Conservation (phyloP, 2,888 invertebrate species). For the Tipula unca region DNA sequence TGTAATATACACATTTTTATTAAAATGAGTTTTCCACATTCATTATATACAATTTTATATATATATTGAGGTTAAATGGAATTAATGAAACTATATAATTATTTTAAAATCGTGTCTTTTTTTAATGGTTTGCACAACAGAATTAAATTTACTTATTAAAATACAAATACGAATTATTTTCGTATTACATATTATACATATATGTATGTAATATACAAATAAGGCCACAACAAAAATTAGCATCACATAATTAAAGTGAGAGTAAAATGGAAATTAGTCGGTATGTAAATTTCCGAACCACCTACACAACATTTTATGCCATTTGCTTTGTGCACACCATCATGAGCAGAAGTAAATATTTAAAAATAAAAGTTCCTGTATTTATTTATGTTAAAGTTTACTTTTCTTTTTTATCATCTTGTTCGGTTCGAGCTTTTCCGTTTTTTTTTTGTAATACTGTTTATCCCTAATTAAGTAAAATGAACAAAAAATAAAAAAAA, state of each 20-base stretch:
- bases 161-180: not conserved
- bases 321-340: not conserved
- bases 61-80: not conserved
- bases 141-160: not conserved
- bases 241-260: not conserved
- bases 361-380: not conserved
- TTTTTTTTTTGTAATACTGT: not conserved
- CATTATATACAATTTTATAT: too few species aligned
- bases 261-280: not conserved
- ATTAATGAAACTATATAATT: not conserved
- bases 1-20: not conserved
- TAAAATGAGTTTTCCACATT: not conserved
- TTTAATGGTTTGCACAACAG: not conserved
- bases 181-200: not conserved
- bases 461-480: conserved; percentile 8
- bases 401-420: not conserved
- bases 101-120: not conserved
- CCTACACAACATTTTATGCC: not conserved
- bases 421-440: not conserved
- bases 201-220: not conserved
- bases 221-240: not conserved
- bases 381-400: not conserved
- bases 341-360: not conserved
- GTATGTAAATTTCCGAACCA: not conserved
- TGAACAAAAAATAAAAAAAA: not conserved